These are phyloP conservation scores for Zosterops lateralis DNA, from an alignment of 2,113 vertebrate genomes.

Conservation along the genomic window DNA sequence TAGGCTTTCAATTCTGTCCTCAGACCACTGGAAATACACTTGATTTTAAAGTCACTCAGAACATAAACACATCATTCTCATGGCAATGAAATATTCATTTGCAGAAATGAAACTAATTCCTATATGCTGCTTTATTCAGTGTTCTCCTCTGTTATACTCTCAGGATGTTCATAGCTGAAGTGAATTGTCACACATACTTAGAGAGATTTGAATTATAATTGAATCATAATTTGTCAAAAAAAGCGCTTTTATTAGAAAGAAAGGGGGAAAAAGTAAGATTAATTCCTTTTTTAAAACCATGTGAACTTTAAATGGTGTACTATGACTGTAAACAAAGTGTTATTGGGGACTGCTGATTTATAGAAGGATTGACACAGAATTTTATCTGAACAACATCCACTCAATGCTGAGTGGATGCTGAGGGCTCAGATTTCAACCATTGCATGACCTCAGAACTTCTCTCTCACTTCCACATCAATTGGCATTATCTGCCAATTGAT, in stretches of 20 bases:
- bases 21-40: neutral
- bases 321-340: neutral
- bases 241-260: neutral
- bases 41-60: neutral
- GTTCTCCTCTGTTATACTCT: neutral
- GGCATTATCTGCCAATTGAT: neutral
- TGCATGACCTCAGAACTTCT: neutral
- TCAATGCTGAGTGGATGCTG: no score
- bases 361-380: neutral
- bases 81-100: neutral
- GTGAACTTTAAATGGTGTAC: neutral
- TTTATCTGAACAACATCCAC: neutral
- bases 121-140: neutral
- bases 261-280: neutral
- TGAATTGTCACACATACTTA: neutral
- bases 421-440: neutral
- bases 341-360: neutral
- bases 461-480: neutral
- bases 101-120: neutral
- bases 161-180: neutral
- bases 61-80: neutral
- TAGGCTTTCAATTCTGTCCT: neutral
- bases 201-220: neutral
- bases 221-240: neutral
- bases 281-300: fast-evolving